A percentile compares a stretch with the other conserved stretches of the same genome.
Evolutionary conservation across 2,888 invertebrate species (phyloP).

Genomic region (Phaedon cochleariae): DNA sequence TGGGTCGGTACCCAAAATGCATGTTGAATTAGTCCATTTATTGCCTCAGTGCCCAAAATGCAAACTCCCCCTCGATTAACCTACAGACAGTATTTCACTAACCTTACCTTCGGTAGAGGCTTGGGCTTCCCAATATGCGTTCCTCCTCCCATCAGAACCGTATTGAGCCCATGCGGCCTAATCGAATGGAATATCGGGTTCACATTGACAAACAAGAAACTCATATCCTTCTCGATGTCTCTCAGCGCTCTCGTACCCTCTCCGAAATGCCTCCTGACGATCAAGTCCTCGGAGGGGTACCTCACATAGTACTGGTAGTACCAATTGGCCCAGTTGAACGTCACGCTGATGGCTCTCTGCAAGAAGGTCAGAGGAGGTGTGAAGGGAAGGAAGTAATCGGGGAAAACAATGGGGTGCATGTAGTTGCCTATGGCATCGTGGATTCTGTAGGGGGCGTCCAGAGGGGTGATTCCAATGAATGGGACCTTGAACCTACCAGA

Average conservation of each 20-base stretch:
- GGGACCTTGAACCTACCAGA: conserved; percentile 47
- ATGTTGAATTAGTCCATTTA: too few species aligned
- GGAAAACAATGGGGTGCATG: conserved; percentile 50
- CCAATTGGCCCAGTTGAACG: conserved; percentile 11
- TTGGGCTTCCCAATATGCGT: conserved; percentile 44
- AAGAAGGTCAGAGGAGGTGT: conserved; percentile 55
- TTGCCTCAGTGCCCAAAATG: too few species aligned
- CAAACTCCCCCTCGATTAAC: too few species aligned
- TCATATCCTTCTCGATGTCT: conserved; percentile 47
- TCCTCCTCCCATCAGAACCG: conserved; percentile 46
- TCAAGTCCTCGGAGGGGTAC: conserved; percentile 5
- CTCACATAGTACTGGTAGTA: conserved; percentile 29
- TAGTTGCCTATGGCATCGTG: conserved; percentile 51
- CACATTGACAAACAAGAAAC: conserved; percentile 43
- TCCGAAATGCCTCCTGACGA: conserved; percentile 44
- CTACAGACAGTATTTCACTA: too few species aligned
- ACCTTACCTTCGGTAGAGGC: conserved; percentile 47
- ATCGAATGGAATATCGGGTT: conserved; percentile 47
- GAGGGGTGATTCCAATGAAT: conserved; percentile 49
- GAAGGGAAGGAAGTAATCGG: conserved; percentile 44
- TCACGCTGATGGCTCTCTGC: conserved; percentile 41
- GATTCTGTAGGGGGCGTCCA: conserved; percentile 42
- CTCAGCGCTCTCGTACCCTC: conserved; percentile 38
- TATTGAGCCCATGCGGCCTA: conserved; percentile 45
- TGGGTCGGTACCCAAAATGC: too few species aligned